These are phyloP conservation scores for Onchidella celtica DNA, from an alignment of 2,888 invertebrate species.

Conservation along the genomic window DNA sequence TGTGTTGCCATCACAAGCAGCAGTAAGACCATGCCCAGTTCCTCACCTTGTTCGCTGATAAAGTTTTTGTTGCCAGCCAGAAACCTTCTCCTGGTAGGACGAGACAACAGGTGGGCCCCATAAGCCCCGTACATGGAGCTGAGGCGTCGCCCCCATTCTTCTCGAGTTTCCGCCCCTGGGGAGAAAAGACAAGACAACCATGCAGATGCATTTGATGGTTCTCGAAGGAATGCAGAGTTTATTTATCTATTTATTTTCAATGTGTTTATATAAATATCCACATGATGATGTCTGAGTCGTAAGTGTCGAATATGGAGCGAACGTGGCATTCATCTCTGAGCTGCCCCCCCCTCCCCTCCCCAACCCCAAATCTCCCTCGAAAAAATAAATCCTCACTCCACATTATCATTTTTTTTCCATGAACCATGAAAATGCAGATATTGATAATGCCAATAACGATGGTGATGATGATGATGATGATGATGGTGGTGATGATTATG, in stretches of 20 bases:
- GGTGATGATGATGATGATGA: conserved; percentile 26
- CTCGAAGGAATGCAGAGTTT: neutral
- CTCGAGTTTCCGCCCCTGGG: neutral
- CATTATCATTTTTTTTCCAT: no score
- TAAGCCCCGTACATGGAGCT: conserved; percentile 37
- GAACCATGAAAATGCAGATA: no score
- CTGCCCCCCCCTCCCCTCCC: no score
- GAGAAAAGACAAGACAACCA: neutral
- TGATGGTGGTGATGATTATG: no score
- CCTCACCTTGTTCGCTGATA: conserved; percentile 23
- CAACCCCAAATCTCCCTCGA: no score
- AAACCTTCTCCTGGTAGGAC: neutral
- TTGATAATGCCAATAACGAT: conserved; percentile 16
- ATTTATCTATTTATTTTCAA: neutral
- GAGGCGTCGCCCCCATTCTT: neutral
- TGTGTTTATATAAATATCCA: neutral
- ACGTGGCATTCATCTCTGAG: no score
- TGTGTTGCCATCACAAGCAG: no score
- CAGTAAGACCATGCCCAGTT: neutral
- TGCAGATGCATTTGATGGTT: neutral
- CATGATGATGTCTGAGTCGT: no score
- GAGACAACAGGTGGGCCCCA: conserved; percentile 19
- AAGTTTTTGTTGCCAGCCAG: conserved; percentile 18
- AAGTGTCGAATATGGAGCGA: no score
- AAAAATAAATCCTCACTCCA: no score